Base-by-base conservation (phyloP, 2,113 vertebrate genomes). In the Glareola pratincola region DNA sequence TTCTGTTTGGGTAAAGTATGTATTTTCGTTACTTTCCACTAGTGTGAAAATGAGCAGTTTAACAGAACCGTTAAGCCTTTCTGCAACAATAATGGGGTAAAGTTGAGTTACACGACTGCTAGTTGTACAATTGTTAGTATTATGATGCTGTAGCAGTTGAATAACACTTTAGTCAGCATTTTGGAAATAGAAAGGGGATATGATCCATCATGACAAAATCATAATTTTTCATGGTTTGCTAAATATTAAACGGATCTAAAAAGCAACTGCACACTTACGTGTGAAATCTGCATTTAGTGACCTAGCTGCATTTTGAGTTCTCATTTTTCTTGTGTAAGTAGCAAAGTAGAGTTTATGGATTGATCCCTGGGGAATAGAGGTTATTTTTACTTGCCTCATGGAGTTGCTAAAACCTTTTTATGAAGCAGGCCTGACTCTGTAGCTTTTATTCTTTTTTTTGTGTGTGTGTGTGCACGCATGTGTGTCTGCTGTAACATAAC, bases 1-100 rank as follows among this genome's bases (percentile, higher is more conserved):
- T 56, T 73, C n/a, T 68, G 41, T 29, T 57, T 1, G 2, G 69
- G 54, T 16, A 9, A 56, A 77, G 72, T 24, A 26, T 0, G 0
- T 56, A 8, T 78, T 62, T 51, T n/a, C 14, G 10, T 68, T 32
- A 24, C 37, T 74, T 84, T 39, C 24, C 37, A 41, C 12, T 43
- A 27, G 10, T 50, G 48, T 53, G 54, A 6, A 59, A 59, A 19
- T 6, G n/a, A 57, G 66, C 22, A 30, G 20, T 51, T 67, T 32
- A 53, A 36, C 26, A 53, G 19, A 63, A 56, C 29, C 51, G 24
- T 54, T n/a, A 62, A 56, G 10, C 32, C 36, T 45, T 62, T 72
- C 48, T 73, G 41, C 23, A 14, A 72, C 72, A 72, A 26, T 60
- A 45, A 67, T 3, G 27, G 24, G 8, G 32, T 60, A 32, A 72